These are phyloP conservation scores for Heliornis fulica DNA, from an alignment of 2,113 vertebrate species.

Conservation along the genomic window DNA sequence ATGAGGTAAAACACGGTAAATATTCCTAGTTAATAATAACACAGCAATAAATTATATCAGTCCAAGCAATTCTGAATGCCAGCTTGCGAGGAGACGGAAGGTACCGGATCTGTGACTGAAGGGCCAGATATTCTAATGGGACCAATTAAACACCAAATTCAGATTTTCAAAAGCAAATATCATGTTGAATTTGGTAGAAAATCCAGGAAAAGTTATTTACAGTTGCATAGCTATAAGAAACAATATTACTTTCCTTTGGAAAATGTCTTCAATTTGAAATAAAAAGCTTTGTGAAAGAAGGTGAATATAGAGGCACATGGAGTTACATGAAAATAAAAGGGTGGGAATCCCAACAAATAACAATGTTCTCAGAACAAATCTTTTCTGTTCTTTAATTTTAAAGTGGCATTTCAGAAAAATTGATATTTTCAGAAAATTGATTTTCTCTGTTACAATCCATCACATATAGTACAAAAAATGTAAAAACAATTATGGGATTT, in stretches of 20 bases:
- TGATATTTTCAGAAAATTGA: neutral
- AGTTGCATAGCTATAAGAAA: neutral
- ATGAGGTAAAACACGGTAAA: neutral
- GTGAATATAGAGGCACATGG: neutral
- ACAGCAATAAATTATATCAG: neutral
- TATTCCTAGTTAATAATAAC: neutral
- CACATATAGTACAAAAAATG: neutral
- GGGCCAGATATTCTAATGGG: neutral
- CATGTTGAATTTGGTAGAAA: neutral
- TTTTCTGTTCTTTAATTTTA: neutral
- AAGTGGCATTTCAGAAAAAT: neutral
- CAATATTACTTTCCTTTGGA: neutral
- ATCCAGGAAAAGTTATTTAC: neutral
- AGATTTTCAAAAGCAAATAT: neutral
- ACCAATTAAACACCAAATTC: neutral
- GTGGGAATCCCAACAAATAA: neutral
- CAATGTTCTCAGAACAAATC: neutral
- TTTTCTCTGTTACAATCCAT: neutral
- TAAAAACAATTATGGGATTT: neutral
- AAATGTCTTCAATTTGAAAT: neutral
- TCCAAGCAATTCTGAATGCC: neutral
- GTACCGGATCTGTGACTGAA: neutral
- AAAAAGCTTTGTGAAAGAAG: neutral
- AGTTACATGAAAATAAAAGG: neutral
- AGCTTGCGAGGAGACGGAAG: neutral